These are phyloP conservation scores for Sebastes hubbsi DNA, from an alignment of 2,797 vertebrate species.

Conservation along the genomic window DNA sequence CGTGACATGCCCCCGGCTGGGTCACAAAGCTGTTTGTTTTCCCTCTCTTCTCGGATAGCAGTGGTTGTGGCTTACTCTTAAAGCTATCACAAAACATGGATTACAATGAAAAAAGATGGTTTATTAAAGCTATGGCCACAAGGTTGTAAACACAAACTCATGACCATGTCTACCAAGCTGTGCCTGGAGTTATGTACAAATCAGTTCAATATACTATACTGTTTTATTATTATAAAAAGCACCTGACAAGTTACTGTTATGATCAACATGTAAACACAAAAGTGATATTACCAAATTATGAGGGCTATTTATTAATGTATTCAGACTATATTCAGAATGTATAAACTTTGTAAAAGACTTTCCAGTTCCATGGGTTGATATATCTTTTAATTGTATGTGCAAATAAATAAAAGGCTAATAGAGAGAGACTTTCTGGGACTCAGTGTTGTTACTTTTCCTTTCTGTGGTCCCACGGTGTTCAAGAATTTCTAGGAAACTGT, in stretches of 20 bases:
- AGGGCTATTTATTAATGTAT: background rate
- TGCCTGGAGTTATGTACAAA: background rate
- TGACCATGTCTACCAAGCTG: background rate
- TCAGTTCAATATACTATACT: background rate
- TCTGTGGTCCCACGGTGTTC: background rate
- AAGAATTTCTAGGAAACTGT: slow-evolving; percentile 40
- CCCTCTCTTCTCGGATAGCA: background rate
- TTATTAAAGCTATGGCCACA: background rate
- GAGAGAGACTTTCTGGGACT: background rate
- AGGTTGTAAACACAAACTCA: background rate
- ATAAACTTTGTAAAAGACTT: background rate
- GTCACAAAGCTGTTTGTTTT: slow-evolving; percentile 9
- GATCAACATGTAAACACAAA: background rate
- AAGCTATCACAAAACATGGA: background rate
- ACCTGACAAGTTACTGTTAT: background rate
- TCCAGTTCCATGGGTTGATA: background rate
- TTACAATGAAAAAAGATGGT: background rate
- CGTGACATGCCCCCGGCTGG: background rate
- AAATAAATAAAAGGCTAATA: background rate
- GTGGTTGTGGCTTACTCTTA: background rate
- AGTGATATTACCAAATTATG: background rate
- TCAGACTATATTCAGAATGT: background rate
- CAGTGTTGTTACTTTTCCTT: background rate
- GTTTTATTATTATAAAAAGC: background rate
- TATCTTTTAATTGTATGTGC: background rate